Evolutionary conservation across 2,888 invertebrate species (phyloP), one percentile per base, ranked within the genome.

Genomic region (Cryptocheilus praepositus): DNA sequence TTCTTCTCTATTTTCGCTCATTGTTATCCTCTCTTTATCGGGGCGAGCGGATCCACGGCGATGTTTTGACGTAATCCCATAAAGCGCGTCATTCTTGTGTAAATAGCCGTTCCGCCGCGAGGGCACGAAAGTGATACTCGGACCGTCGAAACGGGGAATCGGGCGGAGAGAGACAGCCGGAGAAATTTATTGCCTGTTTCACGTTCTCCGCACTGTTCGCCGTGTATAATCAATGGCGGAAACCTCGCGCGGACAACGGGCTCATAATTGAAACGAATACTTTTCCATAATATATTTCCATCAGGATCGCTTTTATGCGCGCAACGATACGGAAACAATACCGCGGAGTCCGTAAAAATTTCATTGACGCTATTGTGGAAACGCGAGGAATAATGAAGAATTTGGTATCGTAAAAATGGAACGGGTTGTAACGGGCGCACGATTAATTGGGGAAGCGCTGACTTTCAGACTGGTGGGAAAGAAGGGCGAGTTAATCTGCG

Each of bases 51-150:
- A 79, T 78, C 72, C 81, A 79, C 80, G 81, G 79, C 77, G 81
- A 83, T 86, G 85, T 86, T 87, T 86, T 85, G 86, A 86, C 86
- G 81, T 86, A 84, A 87, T 86, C 86, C 86, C 80, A 81, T 87
- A 85, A 86, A 79, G 83, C 85, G 81, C 82, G 82, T 85, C 82
- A 86, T 86, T 83, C 85, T 81, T 84, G 85, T 83, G 83, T 83
- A 87, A 86, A 86, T 83, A 84, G 69, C 76, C 77, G 76, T 61
- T 75, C 61, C 59, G 21, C 59, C 69, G 61, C 70, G 73, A 75
- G 79, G 76, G 74, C 60, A 66, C 74, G 73, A 61, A 74, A 68
- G 43, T 36, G 70, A 75, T 76, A 76, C 36, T 57, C 72, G 61
- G 22, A 36, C 3, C 13, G 46, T 51, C 36, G 19, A 8, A 46